These are phyloP conservation scores for Acipenser transmontanus DNA, from an alignment of 2,797 vertebrate species.

Conservation along the genomic window DNA sequence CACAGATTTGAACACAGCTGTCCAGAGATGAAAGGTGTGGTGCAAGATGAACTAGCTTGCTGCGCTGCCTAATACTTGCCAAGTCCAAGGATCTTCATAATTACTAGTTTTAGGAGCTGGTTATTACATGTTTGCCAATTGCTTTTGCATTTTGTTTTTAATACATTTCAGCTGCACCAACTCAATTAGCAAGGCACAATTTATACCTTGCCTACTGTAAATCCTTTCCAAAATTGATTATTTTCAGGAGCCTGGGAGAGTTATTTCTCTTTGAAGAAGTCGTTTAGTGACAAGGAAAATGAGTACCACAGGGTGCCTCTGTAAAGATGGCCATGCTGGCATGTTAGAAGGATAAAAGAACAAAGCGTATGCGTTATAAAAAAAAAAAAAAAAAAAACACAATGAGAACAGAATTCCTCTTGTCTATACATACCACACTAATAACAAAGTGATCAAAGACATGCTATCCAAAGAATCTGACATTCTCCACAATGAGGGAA, in stretches of 20 bases:
- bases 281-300: slow-evolving; percentile 6
- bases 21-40: no score
- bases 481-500: slow-evolving; percentile 20
- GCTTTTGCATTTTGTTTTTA: no score
- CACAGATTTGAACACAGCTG: no score
- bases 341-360: slow-evolving; percentile 15
- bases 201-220: no score
- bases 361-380: slow-evolving; percentile 2
- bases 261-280: neutral
- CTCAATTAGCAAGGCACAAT: no score
- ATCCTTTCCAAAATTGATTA: no score
- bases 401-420: slow-evolving; percentile 26
- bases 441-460: slow-evolving; percentile 66
- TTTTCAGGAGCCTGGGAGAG: slow-evolving; percentile 3
- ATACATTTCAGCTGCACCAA: no score
- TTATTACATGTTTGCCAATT: no score
- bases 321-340: neutral
- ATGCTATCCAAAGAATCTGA: slow-evolving; percentile 30
- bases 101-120: no score
- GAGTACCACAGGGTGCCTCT: slow-evolving; percentile 3
- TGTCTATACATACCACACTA: slow-evolving; percentile 64
- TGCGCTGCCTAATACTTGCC: no score
- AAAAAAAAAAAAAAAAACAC: neutral
- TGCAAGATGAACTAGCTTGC: no score
- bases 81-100: no score